A percentile compares a stretch with the other conserved stretches of the same genome.
These are phyloP conservation scores for Orycteropus afer DNA, from an alignment of 2,113 vertebrate species.

Conservation along the genomic window DNA sequence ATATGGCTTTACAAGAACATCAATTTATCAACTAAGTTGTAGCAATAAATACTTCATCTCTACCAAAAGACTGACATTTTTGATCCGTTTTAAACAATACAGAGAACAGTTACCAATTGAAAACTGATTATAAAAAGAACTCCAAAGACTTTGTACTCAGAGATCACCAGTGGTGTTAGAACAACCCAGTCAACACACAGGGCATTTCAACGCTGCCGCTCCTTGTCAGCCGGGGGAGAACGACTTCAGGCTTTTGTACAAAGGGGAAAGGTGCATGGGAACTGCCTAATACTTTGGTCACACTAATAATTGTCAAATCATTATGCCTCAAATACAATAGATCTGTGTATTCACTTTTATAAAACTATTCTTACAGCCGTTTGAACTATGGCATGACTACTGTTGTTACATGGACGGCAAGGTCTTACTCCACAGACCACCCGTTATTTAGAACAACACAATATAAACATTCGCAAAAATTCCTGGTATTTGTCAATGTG, in stretches of 20 bases:
- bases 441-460: constrained; percentile 95
- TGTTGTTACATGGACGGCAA: constrained; percentile 94
- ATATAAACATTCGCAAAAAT: constrained; percentile 98
- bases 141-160: constrained; percentile 88
- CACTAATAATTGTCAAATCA: constrained; percentile 90
- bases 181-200: constrained; percentile 88
- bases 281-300: constrained; percentile 93
- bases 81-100: constrained; percentile 91
- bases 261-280: constrained; percentile 89
- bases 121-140: constrained; percentile 92
- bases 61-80: constrained; percentile 91
- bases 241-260: constrained; percentile 87
- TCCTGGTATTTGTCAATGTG: constrained; percentile 94
- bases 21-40: constrained; percentile 88
- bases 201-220: constrained; percentile 80
- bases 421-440: constrained; percentile 93
- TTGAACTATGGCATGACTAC: constrained; percentile 96
- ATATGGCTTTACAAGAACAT: constrained; percentile 91
- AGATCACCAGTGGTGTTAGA: constrained; percentile 88
- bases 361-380: constrained; percentile 99
- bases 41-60: constrained; percentile 96
- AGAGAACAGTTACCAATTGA: constrained; percentile 94
- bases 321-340: constrained; percentile 91
- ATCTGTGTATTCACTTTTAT: constrained; percentile 96
- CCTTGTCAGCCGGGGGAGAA: constrained; percentile 86